Percentiles rank a stretch among this genome's conserved stretches.
Evolutionary conservation across 2,113 vertebrate genomes (phyloP).

Genomic region (Chloropsis hardwickii): DNA sequence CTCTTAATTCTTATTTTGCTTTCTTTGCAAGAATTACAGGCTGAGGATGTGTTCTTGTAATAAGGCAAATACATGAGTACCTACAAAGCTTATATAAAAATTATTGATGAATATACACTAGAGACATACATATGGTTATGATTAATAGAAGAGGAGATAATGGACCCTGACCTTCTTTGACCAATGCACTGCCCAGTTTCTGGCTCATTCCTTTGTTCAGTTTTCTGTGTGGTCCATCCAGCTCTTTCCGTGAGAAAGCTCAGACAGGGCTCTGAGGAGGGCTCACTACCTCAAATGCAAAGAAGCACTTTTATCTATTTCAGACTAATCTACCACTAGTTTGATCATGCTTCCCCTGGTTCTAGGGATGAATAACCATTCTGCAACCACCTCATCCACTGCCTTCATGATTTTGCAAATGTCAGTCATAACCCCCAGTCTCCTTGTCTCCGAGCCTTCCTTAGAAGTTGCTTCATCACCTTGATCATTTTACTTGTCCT

Average conservation of each 20-base stretch:
- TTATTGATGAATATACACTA: neutral
- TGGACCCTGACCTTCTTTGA: neutral
- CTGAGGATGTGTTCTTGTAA: neutral
- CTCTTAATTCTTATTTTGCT: neutral
- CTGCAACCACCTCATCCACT: neutral
- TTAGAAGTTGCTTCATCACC: neutral
- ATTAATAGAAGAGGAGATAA: neutral
- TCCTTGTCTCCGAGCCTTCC: neutral
- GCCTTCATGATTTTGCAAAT: neutral
- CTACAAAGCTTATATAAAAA: neutral
- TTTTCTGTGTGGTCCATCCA: neutral
- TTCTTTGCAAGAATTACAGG: neutral
- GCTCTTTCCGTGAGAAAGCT: neutral
- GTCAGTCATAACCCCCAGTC: neutral
- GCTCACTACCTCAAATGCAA: fast-evolving
- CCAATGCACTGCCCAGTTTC: neutral
- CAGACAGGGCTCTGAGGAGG: neutral
- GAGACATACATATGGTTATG: neutral
- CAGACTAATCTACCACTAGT: neutral
- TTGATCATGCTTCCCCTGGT: neutral
- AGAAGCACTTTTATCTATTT: neutral
- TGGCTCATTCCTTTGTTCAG: neutral
- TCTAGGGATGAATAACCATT: neutral
- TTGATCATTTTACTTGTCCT: neutral
- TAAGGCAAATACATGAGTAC: neutral